Conservation (phyloP, 2,888 invertebrate genomes). For the Drosophila borborema region DNA sequence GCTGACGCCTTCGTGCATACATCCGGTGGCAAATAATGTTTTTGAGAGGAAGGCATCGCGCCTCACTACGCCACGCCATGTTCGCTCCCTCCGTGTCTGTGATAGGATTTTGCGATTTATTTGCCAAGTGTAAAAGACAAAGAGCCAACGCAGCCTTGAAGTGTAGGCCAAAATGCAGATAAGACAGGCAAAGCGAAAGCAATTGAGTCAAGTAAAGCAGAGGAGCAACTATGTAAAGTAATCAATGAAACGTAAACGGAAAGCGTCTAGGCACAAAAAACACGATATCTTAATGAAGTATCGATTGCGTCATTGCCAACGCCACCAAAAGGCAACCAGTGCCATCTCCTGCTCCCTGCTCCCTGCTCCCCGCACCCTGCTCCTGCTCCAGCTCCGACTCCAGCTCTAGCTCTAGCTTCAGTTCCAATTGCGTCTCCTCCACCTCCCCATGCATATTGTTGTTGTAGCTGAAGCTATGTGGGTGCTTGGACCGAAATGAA, state of each 20-base stretch:
- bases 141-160: slow-evolving; percentile 51
- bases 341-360: background rate
- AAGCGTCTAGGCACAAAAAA: slow-evolving; percentile 79
- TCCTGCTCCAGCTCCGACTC: background rate
- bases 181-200: slow-evolving; percentile 50
- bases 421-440: slow-evolving; percentile 10
- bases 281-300: slow-evolving; percentile 81
- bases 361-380: background rate
- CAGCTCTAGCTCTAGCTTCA: background rate
- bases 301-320: slow-evolving; percentile 69
- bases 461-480: slow-evolving; percentile 20
- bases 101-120: slow-evolving; percentile 80
- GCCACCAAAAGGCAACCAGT: slow-evolving; percentile 55
- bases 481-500: slow-evolving; percentile 38
- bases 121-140: slow-evolving; percentile 76
- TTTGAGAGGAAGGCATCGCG: slow-evolving; percentile 8
- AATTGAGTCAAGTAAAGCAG: slow-evolving; percentile 40
- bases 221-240: slow-evolving; percentile 79
- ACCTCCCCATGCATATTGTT: background rate
- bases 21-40: slow-evolving; percentile 79
- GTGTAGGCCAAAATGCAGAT: slow-evolving; percentile 67
- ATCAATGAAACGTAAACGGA: slow-evolving; percentile 83
- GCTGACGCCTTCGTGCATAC: slow-evolving; percentile 66
- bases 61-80: background rate
- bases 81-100: slow-evolving; percentile 18